phyloP scores from a whole-genome alignment of 2,113 vertebrate genomes.

The Romanogobio albipinnatus region DNA sequence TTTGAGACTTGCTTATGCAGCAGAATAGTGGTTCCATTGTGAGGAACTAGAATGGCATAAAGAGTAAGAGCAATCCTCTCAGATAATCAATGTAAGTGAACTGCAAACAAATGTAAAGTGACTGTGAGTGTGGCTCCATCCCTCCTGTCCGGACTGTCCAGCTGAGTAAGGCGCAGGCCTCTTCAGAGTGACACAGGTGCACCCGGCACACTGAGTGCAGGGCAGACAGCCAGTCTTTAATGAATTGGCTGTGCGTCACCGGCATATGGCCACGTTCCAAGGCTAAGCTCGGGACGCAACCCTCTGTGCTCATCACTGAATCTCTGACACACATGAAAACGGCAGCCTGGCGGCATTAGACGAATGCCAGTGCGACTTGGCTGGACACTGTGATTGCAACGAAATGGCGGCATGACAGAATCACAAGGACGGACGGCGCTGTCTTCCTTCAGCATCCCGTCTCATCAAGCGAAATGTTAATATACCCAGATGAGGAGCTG shows the following conservation, averaged over 20 bases:
- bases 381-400: constrained; percentile 6
- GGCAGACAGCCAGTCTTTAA: constrained; percentile 55
- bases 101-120: constrained; percentile 29
- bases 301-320: constrained; percentile 50
- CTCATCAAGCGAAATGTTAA: background rate
- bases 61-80: constrained; percentile 11
- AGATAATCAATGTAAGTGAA: constrained; percentile 47
- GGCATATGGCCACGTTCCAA: constrained; percentile 55
- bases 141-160: constrained; percentile 20
- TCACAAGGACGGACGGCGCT: background rate
- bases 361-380: constrained; percentile 43
- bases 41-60: constrained; percentile 25
- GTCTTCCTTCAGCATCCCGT: constrained; percentile 13
- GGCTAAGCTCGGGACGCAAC: constrained; percentile 44
- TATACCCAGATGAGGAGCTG: constrained; percentile 19
- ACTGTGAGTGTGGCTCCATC: constrained; percentile 1
- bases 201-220: constrained; percentile 34
- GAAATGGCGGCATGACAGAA: constrained; percentile 23
- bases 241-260: constrained; percentile 52
- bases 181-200: constrained; percentile 55
- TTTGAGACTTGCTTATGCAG: constrained; percentile 9
- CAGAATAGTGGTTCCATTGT: constrained; percentile 27
- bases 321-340: constrained; percentile 53
- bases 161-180: constrained; percentile 37
- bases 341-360: constrained; percentile 53